Conservation (phyloP, 2,113 vertebrate species). For the Zapornia atra region DNA sequence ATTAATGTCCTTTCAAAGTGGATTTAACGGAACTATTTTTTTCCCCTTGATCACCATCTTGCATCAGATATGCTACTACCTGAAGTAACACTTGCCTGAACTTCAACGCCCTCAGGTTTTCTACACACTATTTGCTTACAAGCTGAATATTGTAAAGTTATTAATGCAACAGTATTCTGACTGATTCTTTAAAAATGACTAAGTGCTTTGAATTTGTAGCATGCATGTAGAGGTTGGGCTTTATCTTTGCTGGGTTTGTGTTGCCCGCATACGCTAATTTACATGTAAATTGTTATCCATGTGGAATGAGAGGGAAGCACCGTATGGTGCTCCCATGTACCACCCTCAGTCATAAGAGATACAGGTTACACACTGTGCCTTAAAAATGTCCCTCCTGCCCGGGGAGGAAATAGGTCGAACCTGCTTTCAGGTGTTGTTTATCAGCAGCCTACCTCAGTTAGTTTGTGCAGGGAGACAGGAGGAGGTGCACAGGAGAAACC, state of each 20-base stretch:
- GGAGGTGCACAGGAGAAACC: neutral
- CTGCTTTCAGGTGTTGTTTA: conserved; percentile 14
- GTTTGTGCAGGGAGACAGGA: neutral
- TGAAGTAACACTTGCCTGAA: neutral
- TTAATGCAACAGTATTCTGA: conserved; percentile 28
- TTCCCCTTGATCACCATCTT: neutral
- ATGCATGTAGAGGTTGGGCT: neutral
- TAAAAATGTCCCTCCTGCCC: conserved; percentile 34
- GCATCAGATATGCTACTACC: rapidly evolving
- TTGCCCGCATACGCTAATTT: conserved; percentile 60
- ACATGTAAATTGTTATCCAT: conserved; percentile 70
- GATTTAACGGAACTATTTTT: neutral
- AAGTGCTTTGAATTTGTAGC: conserved; percentile 8
- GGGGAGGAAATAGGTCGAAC: conserved; percentile 35
- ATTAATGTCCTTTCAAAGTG: neutral
- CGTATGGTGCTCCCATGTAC: neutral
- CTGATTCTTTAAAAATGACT: conserved; percentile 3
- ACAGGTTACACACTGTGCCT: neutral
- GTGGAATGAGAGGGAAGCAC: neutral
- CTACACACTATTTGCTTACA: neutral
- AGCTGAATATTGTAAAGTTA: neutral
- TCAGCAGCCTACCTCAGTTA: conserved; percentile 8
- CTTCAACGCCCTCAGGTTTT: neutral
- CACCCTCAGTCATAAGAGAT: neutral
- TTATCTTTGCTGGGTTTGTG: conserved; percentile 15